phyloP scores from a whole-genome alignment of 2,797 vertebrate species.

The Linurgus olivaceus region DNA sequence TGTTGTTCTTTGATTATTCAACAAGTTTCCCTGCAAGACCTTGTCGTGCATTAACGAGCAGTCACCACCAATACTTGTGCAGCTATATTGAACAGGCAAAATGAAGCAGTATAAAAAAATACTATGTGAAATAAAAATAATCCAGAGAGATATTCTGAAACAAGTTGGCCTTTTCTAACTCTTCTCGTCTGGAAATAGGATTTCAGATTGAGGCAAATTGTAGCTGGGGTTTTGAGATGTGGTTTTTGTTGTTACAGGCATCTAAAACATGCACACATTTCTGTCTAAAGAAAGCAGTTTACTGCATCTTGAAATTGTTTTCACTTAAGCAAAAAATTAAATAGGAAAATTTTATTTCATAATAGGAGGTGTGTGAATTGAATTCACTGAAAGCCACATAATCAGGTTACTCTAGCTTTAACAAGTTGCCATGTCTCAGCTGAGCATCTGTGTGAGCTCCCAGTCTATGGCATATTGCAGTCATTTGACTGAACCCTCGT shows the following conservation, averaged over 20 bases:
- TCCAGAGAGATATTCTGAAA: not conserved
- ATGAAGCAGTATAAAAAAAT: not conserved
- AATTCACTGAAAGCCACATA: not conserved
- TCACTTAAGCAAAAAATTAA: not conserved
- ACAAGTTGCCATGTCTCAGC: not conserved
- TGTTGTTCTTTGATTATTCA: not conserved
- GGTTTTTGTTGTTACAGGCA: not conserved
- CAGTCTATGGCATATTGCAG: not conserved
- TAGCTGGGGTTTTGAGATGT: not conserved
- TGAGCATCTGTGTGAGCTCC: not conserved
- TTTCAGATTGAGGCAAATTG: not conserved
- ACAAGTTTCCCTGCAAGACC: not conserved
- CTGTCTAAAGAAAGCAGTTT: not conserved
- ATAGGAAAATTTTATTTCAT: slow-evolving; percentile 1
- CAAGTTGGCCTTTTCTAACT: not conserved
- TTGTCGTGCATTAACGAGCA: not conserved
- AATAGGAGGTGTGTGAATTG: not conserved
- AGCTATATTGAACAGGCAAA: not conserved
- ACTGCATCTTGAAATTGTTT: not conserved
- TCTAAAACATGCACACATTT: not conserved
- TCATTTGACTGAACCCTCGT: not conserved
- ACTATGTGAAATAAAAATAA: not conserved
- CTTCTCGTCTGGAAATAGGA: not conserved
- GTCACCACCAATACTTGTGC: not conserved
- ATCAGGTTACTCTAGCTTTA: not conserved